Base-by-base conservation (phyloP, 2,797 vertebrate genomes). In the Nyctibius grandis region DNA sequence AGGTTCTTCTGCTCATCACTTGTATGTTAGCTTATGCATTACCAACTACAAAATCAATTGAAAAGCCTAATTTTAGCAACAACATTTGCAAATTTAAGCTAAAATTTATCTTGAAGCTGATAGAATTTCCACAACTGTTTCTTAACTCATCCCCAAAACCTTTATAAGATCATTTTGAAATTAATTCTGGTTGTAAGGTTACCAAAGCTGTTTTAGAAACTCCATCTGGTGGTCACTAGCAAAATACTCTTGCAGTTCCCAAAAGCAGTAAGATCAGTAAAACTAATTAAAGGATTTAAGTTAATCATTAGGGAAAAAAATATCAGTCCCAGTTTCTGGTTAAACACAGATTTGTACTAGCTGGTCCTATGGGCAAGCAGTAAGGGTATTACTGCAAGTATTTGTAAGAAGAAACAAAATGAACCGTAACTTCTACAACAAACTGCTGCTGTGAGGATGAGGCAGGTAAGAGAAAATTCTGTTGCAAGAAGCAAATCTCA, bases 191-290 rank as follows among this genome's bases (percentile, higher is more conserved):
- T 29, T n/a, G 45, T 20, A 48, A 34, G 19, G 25, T 48, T 63
- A 47, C 25, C 64, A 88, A 95, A 82, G 38, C 57, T 61, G 87
- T 65, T 87, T 83, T 7, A 88, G 79, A 96, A 91, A 89, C 96
- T 80, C 96, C 97, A 96, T 77, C 96, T 97, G 83, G 93, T 96
- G 97, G 96, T 11, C 92, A 85, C 48, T 36, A 60, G 36, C 5
- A 61, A 94, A 94, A 96, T 68, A 33, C 4, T 80, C 75, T 6
- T 17, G 18, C 38, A 67, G 40, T 33, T 89, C 38, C 60, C 50
- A 1, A 77, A 89, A 89, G 56, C 68, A 34, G 15, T 15, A 20
- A 53, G 26, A 82, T 59, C 14, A 45, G 48, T 5, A 73, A 56
- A 76, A 60, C 51, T 48, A 87, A 38, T 81, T 50, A n/a, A 61